phyloP scores from a whole-genome alignment of 2,113 vertebrate species.

The Callithrix jacchus region DNA sequence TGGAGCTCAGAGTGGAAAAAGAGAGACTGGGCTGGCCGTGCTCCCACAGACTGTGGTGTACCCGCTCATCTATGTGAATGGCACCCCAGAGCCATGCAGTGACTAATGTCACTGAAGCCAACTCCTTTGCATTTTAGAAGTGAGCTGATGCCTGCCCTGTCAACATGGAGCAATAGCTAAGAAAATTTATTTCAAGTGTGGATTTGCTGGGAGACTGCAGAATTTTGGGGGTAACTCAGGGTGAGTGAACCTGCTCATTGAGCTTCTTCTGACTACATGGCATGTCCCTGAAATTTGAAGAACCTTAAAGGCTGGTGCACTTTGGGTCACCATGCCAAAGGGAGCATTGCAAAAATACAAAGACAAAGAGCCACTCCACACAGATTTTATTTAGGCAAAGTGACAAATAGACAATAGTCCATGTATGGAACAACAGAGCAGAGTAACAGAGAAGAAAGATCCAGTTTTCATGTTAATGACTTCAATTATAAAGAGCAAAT shows the following conservation, averaged over 20 bases:
- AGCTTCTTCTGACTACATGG: accelerated
- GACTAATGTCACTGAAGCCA: background rate
- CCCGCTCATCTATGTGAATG: background rate
- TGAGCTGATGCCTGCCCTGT: background rate
- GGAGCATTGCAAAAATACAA: background rate
- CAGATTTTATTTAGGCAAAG: background rate
- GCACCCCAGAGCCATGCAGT: accelerated
- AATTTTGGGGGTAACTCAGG: background rate
- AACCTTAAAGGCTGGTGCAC: background rate
- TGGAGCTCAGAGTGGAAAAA: background rate
- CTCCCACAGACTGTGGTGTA: accelerated
- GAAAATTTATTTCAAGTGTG: background rate
- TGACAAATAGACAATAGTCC: background rate
- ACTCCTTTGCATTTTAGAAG: background rate
- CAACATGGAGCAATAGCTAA: background rate
- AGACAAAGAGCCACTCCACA: background rate
- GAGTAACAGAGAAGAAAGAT: background rate
- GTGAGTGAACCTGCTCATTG: accelerated
- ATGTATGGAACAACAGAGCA: background rate
- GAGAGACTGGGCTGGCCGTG: background rate
- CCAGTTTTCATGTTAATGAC: slow-evolving; percentile 49
- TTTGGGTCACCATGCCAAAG: background rate
- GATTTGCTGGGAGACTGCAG: background rate
- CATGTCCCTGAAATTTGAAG: too few species aligned
- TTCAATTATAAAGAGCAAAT: slow-evolving; percentile 53